Conservation (phyloP, 2,797 vertebrate genomes). For the Rhinophrynus dorsalis region DNA sequence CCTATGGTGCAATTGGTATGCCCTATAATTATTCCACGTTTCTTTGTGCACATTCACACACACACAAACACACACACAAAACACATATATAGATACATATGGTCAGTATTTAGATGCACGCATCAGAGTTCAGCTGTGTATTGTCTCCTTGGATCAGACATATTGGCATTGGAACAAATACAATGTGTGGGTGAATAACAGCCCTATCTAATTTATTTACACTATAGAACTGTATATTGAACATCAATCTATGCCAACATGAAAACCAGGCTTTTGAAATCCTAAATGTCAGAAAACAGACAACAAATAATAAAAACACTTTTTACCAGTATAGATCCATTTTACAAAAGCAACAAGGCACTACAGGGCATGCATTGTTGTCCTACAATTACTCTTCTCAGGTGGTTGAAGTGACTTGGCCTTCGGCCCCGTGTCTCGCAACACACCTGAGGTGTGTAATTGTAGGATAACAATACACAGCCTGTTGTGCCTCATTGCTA, state of each 20-base stretch:
- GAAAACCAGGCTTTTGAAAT: constrained; percentile 49
- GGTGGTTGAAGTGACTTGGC: constrained; percentile 45
- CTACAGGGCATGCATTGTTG: constrained; percentile 18
- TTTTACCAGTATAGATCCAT: constrained; percentile 18
- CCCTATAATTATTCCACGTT: no score
- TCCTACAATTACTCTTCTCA: constrained; percentile 47
- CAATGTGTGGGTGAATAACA: constrained; percentile 22
- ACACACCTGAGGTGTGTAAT: constrained; percentile 23
- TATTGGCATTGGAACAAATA: constrained; percentile 32
- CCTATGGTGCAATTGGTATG: no score
- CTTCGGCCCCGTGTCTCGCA: constrained; percentile 49
- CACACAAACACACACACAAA: no score
- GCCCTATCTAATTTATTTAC: constrained; percentile 47
- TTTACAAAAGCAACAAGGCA: constrained; percentile 40
- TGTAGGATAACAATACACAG: not conserved
- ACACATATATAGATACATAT: no score
- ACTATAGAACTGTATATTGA: constrained; percentile 49
- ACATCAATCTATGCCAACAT: constrained; percentile 46
- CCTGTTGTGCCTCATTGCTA: constrained; percentile 30
- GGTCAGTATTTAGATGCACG: no score
- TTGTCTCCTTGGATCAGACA: constrained; percentile 31
- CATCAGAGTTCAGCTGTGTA: not conserved
- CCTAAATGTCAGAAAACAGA: constrained; percentile 50
- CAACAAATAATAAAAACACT: constrained; percentile 50
- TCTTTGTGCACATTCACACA: no score